These are phyloP conservation scores for Stenolophus ochropezus DNA, from an alignment of 2,888 invertebrate species.

Conservation along the genomic window DNA sequence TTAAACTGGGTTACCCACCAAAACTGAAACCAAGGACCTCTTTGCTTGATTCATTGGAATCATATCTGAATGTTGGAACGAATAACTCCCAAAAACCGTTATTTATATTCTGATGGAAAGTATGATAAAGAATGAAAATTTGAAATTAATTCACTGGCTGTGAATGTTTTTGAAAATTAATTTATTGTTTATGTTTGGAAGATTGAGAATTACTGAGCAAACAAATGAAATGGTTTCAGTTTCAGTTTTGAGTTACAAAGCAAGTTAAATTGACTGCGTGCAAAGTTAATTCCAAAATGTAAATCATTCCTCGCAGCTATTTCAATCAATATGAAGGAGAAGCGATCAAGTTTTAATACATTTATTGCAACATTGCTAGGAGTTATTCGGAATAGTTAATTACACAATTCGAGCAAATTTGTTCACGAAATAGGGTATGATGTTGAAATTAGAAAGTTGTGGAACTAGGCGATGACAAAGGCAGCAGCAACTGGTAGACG, in stretches of 20 bases:
- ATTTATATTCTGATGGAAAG: no score
- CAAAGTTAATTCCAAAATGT: constrained; percentile 35
- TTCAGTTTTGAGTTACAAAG: constrained; percentile 1
- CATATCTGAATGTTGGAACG: no score
- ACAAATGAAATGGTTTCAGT: constrained; percentile 29
- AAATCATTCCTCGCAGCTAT: constrained; percentile 27
- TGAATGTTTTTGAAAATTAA: no score
- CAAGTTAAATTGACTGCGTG: constrained; percentile 37
- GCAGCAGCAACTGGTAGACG: constrained; percentile 5
- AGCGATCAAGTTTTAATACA: constrained; percentile 39
- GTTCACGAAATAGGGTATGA: constrained; percentile 40
- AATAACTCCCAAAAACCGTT: no score
- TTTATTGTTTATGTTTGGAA: no score
- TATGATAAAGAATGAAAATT: no score
- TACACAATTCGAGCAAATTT: constrained; percentile 47
- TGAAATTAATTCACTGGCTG: no score
- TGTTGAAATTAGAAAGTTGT: constrained; percentile 38
- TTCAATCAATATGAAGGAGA: constrained; percentile 31
- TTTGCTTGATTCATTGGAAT: no score
- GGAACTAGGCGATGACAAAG: constrained; percentile 21
- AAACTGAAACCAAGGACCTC: no score
- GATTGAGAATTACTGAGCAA: neutral
- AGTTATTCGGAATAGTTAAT: constrained; percentile 46
- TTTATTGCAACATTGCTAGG: constrained; percentile 34
- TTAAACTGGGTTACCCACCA: no score